phyloP scores from a whole-genome alignment of 2,797 vertebrate species.

The Aplochiton taeniatus region DNA sequence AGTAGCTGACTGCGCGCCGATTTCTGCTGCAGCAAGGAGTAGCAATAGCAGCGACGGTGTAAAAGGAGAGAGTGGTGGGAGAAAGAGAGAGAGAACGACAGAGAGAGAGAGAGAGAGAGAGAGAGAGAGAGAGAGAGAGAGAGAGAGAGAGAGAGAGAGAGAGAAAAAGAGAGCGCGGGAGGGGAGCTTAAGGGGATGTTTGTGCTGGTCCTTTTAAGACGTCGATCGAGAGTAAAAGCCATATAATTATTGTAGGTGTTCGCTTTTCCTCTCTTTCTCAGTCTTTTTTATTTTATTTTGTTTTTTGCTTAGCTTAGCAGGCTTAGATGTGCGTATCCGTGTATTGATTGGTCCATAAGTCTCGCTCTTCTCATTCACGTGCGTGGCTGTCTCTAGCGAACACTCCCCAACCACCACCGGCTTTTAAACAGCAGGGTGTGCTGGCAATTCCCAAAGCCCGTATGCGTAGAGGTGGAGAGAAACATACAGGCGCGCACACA shows the following conservation, averaged over 20 bases:
- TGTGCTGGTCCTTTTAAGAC: constrained; percentile 10
- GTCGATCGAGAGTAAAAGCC: constrained; percentile 11
- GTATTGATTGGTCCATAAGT: constrained; percentile 11
- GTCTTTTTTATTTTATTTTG: background rate
- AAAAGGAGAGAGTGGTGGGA: constrained; percentile 1
- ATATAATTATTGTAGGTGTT: constrained; percentile 6
- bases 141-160: background rate
- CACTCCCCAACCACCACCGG: background rate
- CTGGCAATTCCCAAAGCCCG: constrained; percentile 17
- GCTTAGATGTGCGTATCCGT: constrained; percentile 6
- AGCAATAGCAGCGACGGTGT: constrained; percentile 11
- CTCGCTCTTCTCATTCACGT: constrained; percentile 9
- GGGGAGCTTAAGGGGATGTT: background rate
- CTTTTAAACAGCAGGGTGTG: constrained; percentile 1
- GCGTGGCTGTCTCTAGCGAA: constrained; percentile 3
- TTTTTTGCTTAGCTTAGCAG: constrained; percentile 14
- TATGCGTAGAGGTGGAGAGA: background rate
- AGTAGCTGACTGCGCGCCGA: constrained; percentile 21
- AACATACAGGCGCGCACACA: too few species aligned
- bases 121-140: background rate
- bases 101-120: background rate
- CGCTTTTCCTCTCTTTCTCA: background rate
- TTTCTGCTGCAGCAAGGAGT: constrained; percentile 15
- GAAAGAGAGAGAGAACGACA: background rate
- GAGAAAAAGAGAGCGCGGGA: background rate